Percentiles rank a stretch among this genome's conserved stretches.
Evolutionary conservation across 2,888 invertebrate species (phyloP).

Genomic region (Lucinisca nassula): DNA sequence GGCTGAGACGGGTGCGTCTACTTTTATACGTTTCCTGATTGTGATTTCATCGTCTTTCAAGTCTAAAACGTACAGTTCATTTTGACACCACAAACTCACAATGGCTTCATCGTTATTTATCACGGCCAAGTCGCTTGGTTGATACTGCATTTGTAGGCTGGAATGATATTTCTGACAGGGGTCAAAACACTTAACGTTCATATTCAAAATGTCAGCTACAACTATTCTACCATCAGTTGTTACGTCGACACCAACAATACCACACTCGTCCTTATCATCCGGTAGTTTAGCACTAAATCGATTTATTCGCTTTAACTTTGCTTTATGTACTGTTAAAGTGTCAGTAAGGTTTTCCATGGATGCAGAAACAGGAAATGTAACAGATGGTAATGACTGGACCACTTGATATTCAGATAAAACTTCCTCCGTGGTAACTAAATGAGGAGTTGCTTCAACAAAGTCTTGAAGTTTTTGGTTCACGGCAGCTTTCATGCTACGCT

Average conservation of each 20-base stretch:
- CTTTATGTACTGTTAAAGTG: not conserved
- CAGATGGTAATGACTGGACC: not conserved
- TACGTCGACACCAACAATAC: not conserved
- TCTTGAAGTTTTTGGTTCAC: not conserved
- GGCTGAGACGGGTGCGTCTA: not conserved
- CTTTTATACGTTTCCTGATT: not conserved
- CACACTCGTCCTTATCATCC: not conserved
- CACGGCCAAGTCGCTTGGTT: not conserved
- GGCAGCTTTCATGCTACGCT: not conserved
- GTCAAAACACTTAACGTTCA: not conserved
- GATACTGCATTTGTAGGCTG: not conserved
- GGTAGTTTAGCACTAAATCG: not conserved
- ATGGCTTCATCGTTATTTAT: not conserved
- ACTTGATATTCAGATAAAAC: not conserved
- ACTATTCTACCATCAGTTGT: not conserved
- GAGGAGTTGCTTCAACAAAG: not conserved
- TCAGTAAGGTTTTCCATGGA: not conserved
- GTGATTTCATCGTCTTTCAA: not conserved
- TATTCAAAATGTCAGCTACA: not conserved
- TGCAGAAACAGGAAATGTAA: not conserved
- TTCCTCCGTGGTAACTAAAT: not conserved
- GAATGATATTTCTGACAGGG: not conserved
- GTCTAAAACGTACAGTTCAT: not conserved
- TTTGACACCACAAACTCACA: not conserved
- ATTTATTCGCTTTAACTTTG: not conserved